Evolutionary conservation across 2,888 invertebrate species (phyloP), one percentile per base, ranked within the genome.

Genomic region (Piscicola geometra): DNA sequence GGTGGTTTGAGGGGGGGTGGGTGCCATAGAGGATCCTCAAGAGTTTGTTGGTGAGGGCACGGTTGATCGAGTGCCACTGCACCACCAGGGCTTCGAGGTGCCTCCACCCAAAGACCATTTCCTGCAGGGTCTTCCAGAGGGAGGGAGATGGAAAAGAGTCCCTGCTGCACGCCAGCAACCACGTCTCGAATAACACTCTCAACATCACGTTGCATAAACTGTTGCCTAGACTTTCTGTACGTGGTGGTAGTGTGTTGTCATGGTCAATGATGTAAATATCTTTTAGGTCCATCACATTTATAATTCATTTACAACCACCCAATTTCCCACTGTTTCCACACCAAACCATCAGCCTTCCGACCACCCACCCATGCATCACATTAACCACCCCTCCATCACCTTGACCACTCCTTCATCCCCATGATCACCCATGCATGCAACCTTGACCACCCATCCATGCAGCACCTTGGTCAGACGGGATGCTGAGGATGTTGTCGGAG

Each of bases 1-100:
- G 41, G 41, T 41, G 41, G 9, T 41, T 15, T 5, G 41, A 41
- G 41, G 41, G 15, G 15, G 41, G 41, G 41, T 28, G 21, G 1
- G 83, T 82, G 0, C 94, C 95, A 86, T 94, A 95, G 90, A 94
- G 92, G 83, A 94, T 92, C 79, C 89, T 83, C 30, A 96, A 87
- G 71, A 96, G 88, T 66, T 91, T 88, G 0, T 93, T 91, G 0
- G 95, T 95, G 77, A 97, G 88, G 0, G 92, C 92, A 71, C 94
- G 88, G 85, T 94, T 95, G 47, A 94, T 93, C 78, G 94, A 90
- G 86, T 94, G 92, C 96, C 96, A 96, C 83, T 97, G 96, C 84
- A 93, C 92, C 35, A 96, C 90, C 9, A 98, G 88, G 50, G 94
- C 93, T 77, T 93, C 90, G 78, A 96, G 90, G 87, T 98, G 97